Percentiles rank a stretch among this genome's conserved stretches.
Conservation (phyloP, 1,140 invertebrate species). For the Atopsyche davidsoni region DNA sequence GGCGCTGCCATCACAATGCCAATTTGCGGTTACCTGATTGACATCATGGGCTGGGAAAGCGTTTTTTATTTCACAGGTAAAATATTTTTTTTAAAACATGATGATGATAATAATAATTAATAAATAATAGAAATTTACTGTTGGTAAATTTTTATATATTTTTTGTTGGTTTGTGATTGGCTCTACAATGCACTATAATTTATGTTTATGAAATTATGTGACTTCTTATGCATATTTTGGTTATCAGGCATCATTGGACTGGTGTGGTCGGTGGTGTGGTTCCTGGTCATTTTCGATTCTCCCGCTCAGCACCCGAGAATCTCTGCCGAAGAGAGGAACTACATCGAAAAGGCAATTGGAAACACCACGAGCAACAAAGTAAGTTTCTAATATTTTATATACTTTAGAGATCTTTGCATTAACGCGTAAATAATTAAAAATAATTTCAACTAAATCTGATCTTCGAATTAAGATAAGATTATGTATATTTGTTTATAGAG, state of each 20-base stretch:
- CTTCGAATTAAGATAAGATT: no score
- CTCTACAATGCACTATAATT: no score
- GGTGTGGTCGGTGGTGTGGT: conserved; percentile 81
- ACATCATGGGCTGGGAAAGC: conserved; percentile 72
- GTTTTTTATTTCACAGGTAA: conserved; percentile 79
- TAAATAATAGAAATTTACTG: no score
- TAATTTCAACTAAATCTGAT: no score
- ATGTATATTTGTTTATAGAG: no score
- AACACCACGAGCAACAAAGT: conserved; percentile 48
- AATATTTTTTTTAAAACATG: no score
- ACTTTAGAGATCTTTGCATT: no score
- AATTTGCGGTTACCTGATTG: conserved; percentile 71
- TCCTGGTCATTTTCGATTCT: conserved; percentile 76
- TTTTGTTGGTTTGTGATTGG: no score
- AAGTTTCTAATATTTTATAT: no score
- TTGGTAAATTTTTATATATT: no score
- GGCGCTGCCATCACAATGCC: conserved; percentile 80
- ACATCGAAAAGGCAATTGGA: conserved; percentile 70
- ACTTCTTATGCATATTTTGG: conserved; percentile 1
- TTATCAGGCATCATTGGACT: conserved; percentile 56
- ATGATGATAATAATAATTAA: no score
- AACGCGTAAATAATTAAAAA: no score
- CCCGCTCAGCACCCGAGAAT: conserved; percentile 84
- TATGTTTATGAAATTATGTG: background rate
- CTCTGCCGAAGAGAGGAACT: conserved; percentile 67